Evolutionary conservation across 2,888 invertebrate genomes (phyloP), one percentile per base, ranked within the genome.

Genomic region (Tenthredo notha): DNA sequence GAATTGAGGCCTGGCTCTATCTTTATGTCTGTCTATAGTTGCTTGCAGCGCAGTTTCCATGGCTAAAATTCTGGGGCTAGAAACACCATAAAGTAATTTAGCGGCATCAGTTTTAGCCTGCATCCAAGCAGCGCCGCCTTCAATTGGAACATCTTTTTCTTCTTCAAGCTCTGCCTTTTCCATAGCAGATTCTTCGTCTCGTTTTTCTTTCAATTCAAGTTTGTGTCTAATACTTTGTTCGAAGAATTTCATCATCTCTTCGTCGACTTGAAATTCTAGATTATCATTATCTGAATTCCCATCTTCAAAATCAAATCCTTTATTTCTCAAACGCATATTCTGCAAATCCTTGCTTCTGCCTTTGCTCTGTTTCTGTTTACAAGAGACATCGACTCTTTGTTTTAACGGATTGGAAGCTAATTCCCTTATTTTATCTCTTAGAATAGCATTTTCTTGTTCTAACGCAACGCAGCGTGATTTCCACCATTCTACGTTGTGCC

Each of bases 11-110:
- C 96, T 95, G 3, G 94, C 92, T 86, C 94, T 94, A 89, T 96
- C 96, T 89, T 94, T 93, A 87, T 95, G 94, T 86, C 95, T 93
- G 86, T 97, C 95, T 92, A 95, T 96, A 70, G 95, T 95, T 84
- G 96, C 94, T 87, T 96, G 95, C 86, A 97, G 91, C 0, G 96
- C 95, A 86, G 96, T 96, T 94, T 97, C 97, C 95, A 97, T 95
- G 0, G 96, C 96, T 87, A 95, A 95, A 89, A 97, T 96, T 91
- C 94, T 95, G 33, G 96, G 94, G 91, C 96, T 95, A 18, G 94
- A 94, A 54, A 94, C 93, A 0, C 97, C 97, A 92, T 97, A 97
- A 25, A 97, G 91, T 85, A 94, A 92, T 87, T 94, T 93, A 87
- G 95, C 94, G 87, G 93, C 93, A 33, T 91, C 89, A 5, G 88